Percentiles rank a stretch among this genome's conserved stretches.
These are phyloP conservation scores for Volucella inflata DNA, from an alignment of 2,888 invertebrate species.

Conservation along the genomic window DNA sequence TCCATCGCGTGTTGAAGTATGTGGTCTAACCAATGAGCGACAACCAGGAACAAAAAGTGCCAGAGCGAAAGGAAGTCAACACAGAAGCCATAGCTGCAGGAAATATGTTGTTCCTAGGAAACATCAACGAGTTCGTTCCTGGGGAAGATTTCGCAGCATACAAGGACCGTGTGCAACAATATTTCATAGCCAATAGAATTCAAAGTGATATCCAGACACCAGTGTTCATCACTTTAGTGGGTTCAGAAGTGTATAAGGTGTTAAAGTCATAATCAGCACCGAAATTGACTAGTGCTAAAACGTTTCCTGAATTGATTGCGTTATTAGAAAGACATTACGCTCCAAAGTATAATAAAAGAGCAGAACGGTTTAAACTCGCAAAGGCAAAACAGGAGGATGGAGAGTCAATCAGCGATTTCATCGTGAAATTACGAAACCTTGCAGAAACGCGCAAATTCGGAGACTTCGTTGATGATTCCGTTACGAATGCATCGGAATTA, in stretches of 20 bases:
- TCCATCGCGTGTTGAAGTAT: too few relatives aligned
- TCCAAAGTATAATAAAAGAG: slow-evolving; percentile 36
- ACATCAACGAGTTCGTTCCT: slow-evolving; percentile 17
- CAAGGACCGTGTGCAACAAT: slow-evolving; percentile 33
- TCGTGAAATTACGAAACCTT: too few relatives aligned
- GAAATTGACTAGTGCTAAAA: too few relatives aligned
- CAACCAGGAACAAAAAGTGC: too few relatives aligned
- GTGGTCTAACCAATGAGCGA: too few relatives aligned
- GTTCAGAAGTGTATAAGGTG: too few relatives aligned
- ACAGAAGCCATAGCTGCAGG: too few relatives aligned
- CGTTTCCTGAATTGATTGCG: slow-evolving; percentile 33
- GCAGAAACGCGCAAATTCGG: too few relatives aligned
- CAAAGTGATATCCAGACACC: neutral
- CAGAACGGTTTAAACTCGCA: slow-evolving; percentile 42
- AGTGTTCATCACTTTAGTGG: too few relatives aligned
- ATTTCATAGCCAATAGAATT: slow-evolving; percentile 26
- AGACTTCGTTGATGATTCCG: slow-evolving; percentile 28
- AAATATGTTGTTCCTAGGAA: too few relatives aligned
- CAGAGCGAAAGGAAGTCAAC: too few relatives aligned
- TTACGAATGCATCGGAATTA: slow-evolving; percentile 11
- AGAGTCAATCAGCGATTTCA: slow-evolving; percentile 40
- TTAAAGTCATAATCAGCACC: slow-evolving; percentile 28
- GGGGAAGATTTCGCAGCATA: too few relatives aligned
- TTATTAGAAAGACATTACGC: slow-evolving; percentile 11
- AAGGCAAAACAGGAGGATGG: slow-evolving; percentile 45